Evolutionary conservation across 1,140 invertebrate genomes (phyloP), one percentile per base, ranked within the genome.

Genomic region (Sipha flava): DNA sequence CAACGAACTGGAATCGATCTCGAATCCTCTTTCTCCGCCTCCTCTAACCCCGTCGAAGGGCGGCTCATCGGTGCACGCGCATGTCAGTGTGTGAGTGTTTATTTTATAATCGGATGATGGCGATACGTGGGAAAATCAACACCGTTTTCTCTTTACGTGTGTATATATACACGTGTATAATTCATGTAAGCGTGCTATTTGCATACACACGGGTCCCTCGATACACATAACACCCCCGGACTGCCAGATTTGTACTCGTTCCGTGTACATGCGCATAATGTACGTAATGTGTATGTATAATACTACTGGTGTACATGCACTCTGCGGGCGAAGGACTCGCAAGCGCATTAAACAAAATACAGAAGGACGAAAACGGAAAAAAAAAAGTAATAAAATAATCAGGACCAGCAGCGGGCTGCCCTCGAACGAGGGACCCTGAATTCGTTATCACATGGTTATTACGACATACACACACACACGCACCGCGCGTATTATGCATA

Each of bases 81-180:
- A 9, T 31, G 31, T n/a, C n/a, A n/a, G 18, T 37, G 18, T 43
- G 23, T 18, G 64, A 7, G 21, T 77, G 52, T 77, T 77, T 77
- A 77, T 59, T 75, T 77, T 59, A 77, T 77, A 77, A 77, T 77
- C 73, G 73, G 73, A 77, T 77, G 73, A 77, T 43, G 34, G 73
- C 52, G 34, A 77, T 59, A 77, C 73, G 73, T 77, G 73, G 73
- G 73, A 77, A 77, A 77, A 77, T 77, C 59, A 77, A 77, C 73
- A 77, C 73, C 23, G 23, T 77, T 77, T 77, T 77, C 73, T 43
- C 52, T 43, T 29, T 59, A 59, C n/a, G n/a, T n/a, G n/a, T n/a
- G n/a, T n/a, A n/a, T n/a, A n/a, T n/a, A n/a, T n/a, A n/a, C n/a
- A n/a, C n/a, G n/a, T n/a, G n/a, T 77, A 77, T 77, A 57, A 77